phyloP scores from a whole-genome alignment of 2,797 vertebrate species.

The Cercopithecus mitis region DNA sequence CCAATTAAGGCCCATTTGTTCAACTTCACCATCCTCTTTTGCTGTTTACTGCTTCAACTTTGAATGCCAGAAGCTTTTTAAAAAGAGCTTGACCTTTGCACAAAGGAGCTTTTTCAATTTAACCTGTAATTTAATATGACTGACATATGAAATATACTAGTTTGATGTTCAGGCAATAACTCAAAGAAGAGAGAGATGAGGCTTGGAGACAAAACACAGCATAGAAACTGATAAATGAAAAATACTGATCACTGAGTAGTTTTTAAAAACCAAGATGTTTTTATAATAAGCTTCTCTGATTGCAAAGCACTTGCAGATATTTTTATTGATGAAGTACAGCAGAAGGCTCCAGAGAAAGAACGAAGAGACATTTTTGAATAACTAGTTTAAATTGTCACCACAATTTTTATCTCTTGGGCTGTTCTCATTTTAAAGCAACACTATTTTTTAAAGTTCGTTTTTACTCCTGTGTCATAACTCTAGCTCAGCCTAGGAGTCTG shows the following conservation, averaged over 20 bases:
- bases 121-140: conserved; percentile 57
- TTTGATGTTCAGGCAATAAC: conserved; percentile 18
- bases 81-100: conserved; percentile 60
- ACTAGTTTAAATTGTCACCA: background rate
- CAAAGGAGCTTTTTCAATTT: conserved; percentile 48
- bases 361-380: conserved; percentile 1
- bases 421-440: conserved; percentile 19
- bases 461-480: conserved; percentile 47
- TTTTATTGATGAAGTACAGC: background rate
- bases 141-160: conserved; percentile 33
- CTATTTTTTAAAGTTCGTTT: conserved; percentile 15
- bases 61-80: conserved; percentile 55
- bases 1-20: conserved; percentile 56
- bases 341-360: background rate
- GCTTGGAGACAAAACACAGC: conserved; percentile 8
- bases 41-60: conserved; percentile 56
- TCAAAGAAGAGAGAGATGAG: conserved; percentile 37
- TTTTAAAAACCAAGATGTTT: background rate
- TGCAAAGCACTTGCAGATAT: conserved; percentile 29
- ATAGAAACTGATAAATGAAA: background rate
- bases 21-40: background rate
- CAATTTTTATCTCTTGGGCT: conserved; percentile 16
- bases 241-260: conserved; percentile 6
- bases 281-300: conserved; percentile 19
- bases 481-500: background rate